Evolutionary conservation across 2,797 vertebrate species (phyloP).

Genomic region (Sylvilagus floridanus): DNA sequence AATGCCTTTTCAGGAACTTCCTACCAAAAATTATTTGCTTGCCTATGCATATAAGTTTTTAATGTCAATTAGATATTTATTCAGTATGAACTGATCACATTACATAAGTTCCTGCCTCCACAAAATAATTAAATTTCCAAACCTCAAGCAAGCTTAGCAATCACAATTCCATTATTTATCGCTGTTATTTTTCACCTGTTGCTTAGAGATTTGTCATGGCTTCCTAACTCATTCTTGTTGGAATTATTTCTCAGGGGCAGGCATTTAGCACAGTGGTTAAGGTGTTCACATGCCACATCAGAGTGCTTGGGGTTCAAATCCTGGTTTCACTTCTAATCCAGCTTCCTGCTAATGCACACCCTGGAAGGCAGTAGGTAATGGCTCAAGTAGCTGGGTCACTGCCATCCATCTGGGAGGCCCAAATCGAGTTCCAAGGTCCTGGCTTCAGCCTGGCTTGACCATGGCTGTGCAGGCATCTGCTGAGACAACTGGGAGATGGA

Average conservation of each 20-base stretch:
- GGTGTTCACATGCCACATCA: too few relatives aligned
- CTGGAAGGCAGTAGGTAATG: too few relatives aligned
- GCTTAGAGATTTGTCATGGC: neutral
- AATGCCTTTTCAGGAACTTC: conserved; percentile 46
- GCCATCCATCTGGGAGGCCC: too few relatives aligned
- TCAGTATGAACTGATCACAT: neutral
- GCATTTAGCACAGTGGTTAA: too few relatives aligned
- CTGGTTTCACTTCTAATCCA: too few relatives aligned
- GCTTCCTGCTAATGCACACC: too few relatives aligned
- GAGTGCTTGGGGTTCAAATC: too few relatives aligned
- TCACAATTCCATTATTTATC: neutral
- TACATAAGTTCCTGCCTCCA: neutral
- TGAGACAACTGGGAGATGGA: too few relatives aligned
- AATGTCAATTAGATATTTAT: neutral
- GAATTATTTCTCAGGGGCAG: conserved; percentile 26
- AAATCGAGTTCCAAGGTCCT: too few relatives aligned
- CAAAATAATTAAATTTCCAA: neutral
- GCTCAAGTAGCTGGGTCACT: too few relatives aligned
- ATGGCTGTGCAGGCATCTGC: too few relatives aligned
- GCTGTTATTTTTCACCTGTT: neutral
- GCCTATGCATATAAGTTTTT: neutral
- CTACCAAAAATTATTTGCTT: conserved; percentile 32
- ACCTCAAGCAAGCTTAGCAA: neutral
- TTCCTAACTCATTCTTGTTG: neutral
- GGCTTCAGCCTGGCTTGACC: too few relatives aligned